Evolutionary conservation across 30 jellyfish, hydroid and myxozoan species (phyloP).

Genomic region (Pelagia noctiluca): DNA sequence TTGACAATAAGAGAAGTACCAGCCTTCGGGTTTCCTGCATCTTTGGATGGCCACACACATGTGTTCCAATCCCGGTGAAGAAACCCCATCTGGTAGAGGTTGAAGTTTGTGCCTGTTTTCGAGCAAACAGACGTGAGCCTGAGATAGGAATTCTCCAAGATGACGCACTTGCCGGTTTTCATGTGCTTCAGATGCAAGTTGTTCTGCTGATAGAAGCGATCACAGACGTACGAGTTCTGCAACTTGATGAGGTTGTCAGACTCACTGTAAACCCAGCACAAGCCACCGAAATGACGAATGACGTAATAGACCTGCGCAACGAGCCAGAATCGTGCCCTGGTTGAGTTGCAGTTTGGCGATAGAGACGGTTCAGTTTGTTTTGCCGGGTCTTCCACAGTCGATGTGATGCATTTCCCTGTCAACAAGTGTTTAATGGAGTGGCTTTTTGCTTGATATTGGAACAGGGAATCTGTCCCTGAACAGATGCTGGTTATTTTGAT

Average conservation of each 20-base stretch:
- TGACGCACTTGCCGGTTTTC: background rate
- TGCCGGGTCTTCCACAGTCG: slow-evolving; percentile 5
- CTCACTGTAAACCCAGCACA: background rate
- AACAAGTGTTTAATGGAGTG: slow-evolving; percentile 24
- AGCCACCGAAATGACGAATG: background rate
- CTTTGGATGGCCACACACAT: background rate
- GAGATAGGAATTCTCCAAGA: background rate
- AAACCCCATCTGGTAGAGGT: background rate
- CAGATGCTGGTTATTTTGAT: slow-evolving; percentile 30
- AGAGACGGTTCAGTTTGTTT: background rate
- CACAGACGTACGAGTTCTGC: background rate
- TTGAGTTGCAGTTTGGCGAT: background rate
- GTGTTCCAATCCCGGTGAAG: background rate
- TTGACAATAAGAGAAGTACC: background rate
- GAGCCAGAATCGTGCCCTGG: background rate
- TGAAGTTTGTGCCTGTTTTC: background rate
- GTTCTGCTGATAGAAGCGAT: background rate
- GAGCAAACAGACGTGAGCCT: background rate
- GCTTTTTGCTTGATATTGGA: slow-evolving; percentile 41
- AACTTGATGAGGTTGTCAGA: background rate
- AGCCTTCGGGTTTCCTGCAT: background rate
- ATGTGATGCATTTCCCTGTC: slow-evolving; percentile 35
- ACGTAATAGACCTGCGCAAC: background rate
- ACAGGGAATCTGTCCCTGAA: slow-evolving; percentile 35
- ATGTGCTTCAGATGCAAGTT: background rate